Conservation (phyloP, 2,888 invertebrate genomes). For the Microctonus aethiopoides region DNA sequence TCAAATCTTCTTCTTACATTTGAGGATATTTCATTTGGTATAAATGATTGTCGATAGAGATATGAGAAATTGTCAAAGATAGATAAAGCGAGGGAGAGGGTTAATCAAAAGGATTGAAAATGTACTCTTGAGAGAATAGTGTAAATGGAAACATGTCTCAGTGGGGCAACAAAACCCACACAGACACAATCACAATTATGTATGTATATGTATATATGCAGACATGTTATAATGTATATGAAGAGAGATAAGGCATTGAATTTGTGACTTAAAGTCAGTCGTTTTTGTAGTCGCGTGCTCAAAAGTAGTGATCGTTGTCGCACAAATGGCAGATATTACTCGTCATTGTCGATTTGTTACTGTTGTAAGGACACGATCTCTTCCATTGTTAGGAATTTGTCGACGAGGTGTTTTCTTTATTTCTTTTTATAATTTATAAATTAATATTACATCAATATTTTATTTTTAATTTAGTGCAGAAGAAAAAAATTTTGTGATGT, state of each 20-base stretch:
- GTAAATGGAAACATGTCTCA: neutral
- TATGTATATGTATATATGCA: neutral
- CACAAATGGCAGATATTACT: slow-evolving; percentile 17
- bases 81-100: too few species aligned
- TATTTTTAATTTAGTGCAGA: neutral
- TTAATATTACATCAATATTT: neutral
- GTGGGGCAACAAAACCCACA: neutral
- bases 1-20: too few species aligned
- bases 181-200: neutral
- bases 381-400: slow-evolving; percentile 24
- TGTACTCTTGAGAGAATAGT: neutral
- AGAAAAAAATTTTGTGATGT: too few species aligned
- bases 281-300: neutral
- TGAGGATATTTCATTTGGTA: neutral
- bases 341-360: slow-evolving; percentile 30
- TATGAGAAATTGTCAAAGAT: neutral
- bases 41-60: neutral
- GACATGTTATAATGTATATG: neutral
- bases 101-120: neutral
- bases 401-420: slow-evolving; percentile 6
- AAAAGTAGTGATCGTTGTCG: slow-evolving; percentile 7
- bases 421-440: neutral
- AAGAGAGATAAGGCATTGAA: neutral
- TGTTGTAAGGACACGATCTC: slow-evolving; percentile 39
- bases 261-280: slow-evolving; percentile 10